Evolutionary conservation across 2,113 vertebrate species (phyloP).

Genomic region (Barnardius zonarius): DNA sequence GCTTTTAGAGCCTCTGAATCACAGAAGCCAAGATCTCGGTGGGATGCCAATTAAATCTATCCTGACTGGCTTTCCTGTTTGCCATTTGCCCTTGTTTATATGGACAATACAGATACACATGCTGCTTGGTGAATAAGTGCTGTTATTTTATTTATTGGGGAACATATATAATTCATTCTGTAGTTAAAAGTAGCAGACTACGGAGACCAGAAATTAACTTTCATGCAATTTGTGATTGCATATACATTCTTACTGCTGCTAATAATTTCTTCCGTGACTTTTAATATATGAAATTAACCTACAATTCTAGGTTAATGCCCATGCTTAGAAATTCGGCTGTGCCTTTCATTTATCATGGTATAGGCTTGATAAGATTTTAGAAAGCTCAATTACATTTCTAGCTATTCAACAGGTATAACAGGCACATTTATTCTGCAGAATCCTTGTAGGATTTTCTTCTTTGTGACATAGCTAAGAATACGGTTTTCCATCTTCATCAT

Average conservation of each 20-base stretch:
- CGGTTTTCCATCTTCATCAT: not conserved
- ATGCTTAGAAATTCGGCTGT: not conserved
- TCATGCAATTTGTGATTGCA: not conserved
- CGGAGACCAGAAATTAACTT: not conserved
- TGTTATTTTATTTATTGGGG: constrained; percentile 49
- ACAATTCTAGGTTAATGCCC: not conserved
- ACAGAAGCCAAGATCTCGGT: constrained; percentile 33
- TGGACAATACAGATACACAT: constrained; percentile 31
- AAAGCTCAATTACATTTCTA: not conserved
- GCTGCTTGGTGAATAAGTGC: constrained; percentile 38
- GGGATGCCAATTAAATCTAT: constrained; percentile 66
- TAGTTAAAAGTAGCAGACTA: not conserved
- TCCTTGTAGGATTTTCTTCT: not conserved
- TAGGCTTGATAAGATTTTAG: not conserved
- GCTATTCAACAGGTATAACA: not conserved
- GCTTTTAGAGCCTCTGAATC: constrained; percentile 18
- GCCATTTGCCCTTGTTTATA: constrained; percentile 47
- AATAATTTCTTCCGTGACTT: not conserved
- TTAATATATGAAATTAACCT: not conserved
- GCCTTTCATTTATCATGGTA: not conserved
- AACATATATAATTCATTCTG: not conserved
- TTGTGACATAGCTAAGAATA: not conserved
- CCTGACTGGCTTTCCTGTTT: constrained; percentile 29
- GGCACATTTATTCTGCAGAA: not conserved
- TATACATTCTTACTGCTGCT: not conserved